Percentiles rank a stretch among this genome's conserved stretches.
Conservation (phyloP, 2,113 vertebrate genomes). For the Psophia crepitans region DNA sequence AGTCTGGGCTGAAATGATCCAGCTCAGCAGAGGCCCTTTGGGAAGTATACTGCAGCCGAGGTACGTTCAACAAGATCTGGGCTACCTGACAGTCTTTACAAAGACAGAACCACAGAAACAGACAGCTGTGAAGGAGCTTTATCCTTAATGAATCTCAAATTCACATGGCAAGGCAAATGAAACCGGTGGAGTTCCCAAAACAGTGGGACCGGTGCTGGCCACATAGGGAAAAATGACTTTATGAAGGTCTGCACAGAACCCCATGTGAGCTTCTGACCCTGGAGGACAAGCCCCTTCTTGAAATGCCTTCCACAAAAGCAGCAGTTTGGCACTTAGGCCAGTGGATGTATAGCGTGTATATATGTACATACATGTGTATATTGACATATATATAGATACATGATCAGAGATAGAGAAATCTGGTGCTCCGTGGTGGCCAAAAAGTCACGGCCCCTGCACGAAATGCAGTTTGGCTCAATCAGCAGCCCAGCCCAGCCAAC, state of each 20-base stretch:
- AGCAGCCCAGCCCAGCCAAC: neutral
- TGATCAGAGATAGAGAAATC: neutral
- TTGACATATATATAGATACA: neutral
- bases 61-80: neutral
- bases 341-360: neutral
- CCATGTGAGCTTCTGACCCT: neutral
- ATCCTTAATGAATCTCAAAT: neutral
- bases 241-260: neutral
- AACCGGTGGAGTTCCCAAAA: neutral
- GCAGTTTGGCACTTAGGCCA: neutral
- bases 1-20: neutral
- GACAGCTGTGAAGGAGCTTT: neutral
- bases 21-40: neutral
- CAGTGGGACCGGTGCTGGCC: accelerated
- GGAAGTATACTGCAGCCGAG: neutral
- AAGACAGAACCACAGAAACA: neutral
- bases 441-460: neutral
- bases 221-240: neutral
- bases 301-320: neutral
- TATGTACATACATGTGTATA: neutral
- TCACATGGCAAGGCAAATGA: neutral
- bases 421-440: neutral
- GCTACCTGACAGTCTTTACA: neutral
- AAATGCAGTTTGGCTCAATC: neutral
- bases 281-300: neutral